Percentiles rank a stretch among this genome's conserved stretches.
phyloP scores from a whole-genome alignment of 2,797 vertebrate genomes.

The Nyctibius grandis region DNA sequence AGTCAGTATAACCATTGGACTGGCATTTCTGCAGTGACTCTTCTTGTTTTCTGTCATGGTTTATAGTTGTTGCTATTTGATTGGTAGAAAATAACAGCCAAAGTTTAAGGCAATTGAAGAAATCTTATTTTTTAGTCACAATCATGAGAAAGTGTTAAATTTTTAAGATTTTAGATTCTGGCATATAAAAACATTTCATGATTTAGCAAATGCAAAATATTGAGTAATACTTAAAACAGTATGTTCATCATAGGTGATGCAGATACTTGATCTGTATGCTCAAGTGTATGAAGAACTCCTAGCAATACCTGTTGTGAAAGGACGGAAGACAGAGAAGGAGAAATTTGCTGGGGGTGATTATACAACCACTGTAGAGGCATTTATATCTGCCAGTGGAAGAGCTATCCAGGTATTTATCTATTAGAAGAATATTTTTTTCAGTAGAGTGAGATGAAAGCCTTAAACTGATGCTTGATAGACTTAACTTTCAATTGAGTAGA shows the following conservation, averaged over 20 bases:
- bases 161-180: not conserved
- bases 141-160: not conserved
- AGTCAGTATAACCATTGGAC: not conserved
- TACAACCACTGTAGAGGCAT: slow-evolving; percentile 94
- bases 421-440: not conserved
- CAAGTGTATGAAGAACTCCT: slow-evolving; percentile 93
- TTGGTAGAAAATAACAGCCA: not conserved
- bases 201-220: not conserved
- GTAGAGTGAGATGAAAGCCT: not conserved
- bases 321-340: slow-evolving; percentile 96
- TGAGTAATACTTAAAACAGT: not conserved
- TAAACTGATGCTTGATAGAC: not conserved
- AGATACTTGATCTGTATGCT: slow-evolving; percentile 93
- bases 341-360: slow-evolving; percentile 98
- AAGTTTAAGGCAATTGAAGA: not conserved
- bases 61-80: not conserved
- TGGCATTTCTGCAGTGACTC: not conserved
- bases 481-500: not conserved
- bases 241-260: slow-evolving; percentile 81
- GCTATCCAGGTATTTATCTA: slow-evolving; percentile 87
- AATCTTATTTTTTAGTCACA: not conserved
- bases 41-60: not conserved
- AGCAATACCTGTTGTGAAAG: slow-evolving; percentile 96
- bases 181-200: not conserved
- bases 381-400: slow-evolving; percentile 94